Evolutionary conservation across 2,797 vertebrate species (phyloP).

Genomic region (Girardinus metallicus): DNA sequence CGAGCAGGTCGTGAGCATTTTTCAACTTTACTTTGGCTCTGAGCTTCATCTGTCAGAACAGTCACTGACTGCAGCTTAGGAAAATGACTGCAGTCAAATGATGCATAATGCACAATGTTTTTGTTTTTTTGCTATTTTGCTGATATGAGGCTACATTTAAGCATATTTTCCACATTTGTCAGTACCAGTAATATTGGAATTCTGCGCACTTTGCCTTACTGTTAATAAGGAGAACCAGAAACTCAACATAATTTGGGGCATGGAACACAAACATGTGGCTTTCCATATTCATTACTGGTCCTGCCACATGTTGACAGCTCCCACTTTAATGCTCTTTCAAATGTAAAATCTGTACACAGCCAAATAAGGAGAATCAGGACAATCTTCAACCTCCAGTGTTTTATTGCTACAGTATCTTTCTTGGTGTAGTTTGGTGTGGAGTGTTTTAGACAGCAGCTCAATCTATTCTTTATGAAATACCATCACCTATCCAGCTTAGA

Average conservation of each 20-base stretch:
- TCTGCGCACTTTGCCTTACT: not conserved
- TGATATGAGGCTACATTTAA: not conserved
- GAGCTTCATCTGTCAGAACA: not conserved
- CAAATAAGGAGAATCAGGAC: not conserved
- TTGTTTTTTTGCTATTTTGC: not conserved
- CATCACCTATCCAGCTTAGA: not conserved
- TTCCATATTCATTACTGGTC: not conserved
- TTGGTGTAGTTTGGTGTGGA: not conserved
- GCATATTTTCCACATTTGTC: not conserved
- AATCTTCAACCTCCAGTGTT: not conserved
- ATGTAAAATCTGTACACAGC: not conserved
- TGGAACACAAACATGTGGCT: not conserved
- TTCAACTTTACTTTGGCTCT: conserved; percentile 12
- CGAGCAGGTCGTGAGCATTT: conserved; percentile 2
- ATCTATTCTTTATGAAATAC: not conserved
- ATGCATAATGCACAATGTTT: not conserved
- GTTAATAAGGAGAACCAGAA: not conserved
- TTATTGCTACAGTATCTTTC: not conserved
- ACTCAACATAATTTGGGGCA: not conserved
- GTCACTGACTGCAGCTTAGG: not conserved
- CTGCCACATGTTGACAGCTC: not conserved
- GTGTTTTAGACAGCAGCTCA: not conserved
- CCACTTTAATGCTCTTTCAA: not conserved
- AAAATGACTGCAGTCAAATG: not conserved
- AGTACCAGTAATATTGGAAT: not conserved